Percentiles rank a stretch among this genome's conserved stretches.
Conservation (phyloP, 2,113 vertebrate species). For the Rynchops niger region DNA sequence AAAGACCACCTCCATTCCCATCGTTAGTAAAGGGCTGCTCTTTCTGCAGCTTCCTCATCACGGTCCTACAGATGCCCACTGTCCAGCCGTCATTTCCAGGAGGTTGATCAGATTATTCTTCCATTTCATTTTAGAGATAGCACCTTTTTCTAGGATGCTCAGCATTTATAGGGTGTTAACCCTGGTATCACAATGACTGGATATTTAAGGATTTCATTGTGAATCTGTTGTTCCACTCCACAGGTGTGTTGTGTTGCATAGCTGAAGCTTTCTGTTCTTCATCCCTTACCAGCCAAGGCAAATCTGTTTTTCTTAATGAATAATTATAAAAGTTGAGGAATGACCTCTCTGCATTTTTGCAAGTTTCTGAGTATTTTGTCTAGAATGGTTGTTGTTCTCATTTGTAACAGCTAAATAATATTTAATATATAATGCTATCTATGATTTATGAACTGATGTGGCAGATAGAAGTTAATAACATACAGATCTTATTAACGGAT, state of each 20-base stretch:
- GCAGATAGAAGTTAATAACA: background rate
- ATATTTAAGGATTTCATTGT: background rate
- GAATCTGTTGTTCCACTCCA: background rate
- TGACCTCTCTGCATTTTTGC: background rate
- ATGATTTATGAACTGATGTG: background rate
- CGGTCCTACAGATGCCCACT: rapidly evolving
- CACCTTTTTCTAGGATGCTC: background rate
- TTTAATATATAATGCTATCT: background rate
- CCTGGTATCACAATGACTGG: background rate
- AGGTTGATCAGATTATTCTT: background rate
- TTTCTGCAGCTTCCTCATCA: background rate
- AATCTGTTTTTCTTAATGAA: background rate
- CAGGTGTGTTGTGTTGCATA: background rate
- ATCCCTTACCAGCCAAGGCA: background rate
- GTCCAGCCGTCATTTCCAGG: background rate
- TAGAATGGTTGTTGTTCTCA: background rate
- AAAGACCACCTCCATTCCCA: background rate
- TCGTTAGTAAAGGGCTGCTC: background rate
- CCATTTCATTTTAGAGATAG: background rate
- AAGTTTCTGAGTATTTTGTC: background rate
- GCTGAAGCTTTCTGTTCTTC: background rate
- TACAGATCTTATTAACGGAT: background rate
- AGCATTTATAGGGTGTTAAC: background rate
- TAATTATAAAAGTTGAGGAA: background rate
- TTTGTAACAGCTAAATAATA: background rate